phyloP scores from a whole-genome alignment of 2,888 invertebrate genomes.

The Tenthredo amoena region DNA sequence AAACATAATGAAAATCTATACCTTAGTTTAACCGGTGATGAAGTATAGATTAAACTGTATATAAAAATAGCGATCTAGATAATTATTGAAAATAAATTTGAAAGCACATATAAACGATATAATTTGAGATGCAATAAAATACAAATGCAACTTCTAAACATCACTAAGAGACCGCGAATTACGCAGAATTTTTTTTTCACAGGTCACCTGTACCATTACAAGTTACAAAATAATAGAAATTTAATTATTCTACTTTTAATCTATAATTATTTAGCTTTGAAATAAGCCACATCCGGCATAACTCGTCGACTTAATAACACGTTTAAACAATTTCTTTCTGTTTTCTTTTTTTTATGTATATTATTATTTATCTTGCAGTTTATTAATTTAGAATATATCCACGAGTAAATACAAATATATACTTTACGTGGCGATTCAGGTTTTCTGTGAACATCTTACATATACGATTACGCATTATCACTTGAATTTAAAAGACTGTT shows the following conservation, averaged over 20 bases:
- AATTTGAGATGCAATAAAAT: slow-evolving; percentile 19
- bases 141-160: slow-evolving; percentile 4
- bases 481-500: slow-evolving; percentile 36
- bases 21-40: slow-evolving; percentile 39
- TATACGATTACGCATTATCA: neutral
- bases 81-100: neutral
- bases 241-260: neutral
- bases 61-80: slow-evolving; percentile 29
- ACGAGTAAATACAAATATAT: neutral
- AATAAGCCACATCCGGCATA: neutral
- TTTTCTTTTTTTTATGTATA: neutral
- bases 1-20: neutral
- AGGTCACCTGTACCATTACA: slow-evolving; percentile 33
- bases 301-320: neutral
- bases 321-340: neutral
- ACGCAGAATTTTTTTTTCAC: slow-evolving; percentile 23
- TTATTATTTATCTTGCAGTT: slow-evolving; percentile 28
- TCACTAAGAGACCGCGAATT: neutral
- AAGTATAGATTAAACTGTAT: slow-evolving; percentile 21
- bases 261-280: neutral
- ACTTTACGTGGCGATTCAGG: neutral
- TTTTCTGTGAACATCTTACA: neutral
- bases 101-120: neutral
- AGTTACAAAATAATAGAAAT: slow-evolving; percentile 17
- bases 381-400: neutral